A percentile compares a stretch with the other conserved stretches of the same genome.
Evolutionary conservation across 2,888 invertebrate species (phyloP).

Genomic region (Morpho achilles): DNA sequence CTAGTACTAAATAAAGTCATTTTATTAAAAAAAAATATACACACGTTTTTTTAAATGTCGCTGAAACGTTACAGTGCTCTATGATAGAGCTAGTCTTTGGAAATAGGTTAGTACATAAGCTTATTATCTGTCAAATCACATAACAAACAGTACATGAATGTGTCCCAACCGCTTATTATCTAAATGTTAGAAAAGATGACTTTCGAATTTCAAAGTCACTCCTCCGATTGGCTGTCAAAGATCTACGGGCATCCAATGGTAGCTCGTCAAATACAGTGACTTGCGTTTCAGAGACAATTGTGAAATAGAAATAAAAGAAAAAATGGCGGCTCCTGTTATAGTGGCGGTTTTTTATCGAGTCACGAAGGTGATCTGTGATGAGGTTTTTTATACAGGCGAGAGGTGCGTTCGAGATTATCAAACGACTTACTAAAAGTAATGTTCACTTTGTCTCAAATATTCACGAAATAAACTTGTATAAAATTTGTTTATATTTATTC

Average conservation of each 20-base stretch:
- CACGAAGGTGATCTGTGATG: constrained; percentile 17
- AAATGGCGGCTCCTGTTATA: constrained; percentile 72
- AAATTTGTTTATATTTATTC: too few species aligned
- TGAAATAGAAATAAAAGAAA: constrained; percentile 47
- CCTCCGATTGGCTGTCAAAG: constrained; percentile 75
- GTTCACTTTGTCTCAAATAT: too few species aligned
- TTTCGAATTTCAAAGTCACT: constrained; percentile 64
- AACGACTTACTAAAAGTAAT: neutral
- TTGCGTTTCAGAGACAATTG: constrained; percentile 67
- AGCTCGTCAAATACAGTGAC: constrained; percentile 75
- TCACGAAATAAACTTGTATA: too few species aligned
- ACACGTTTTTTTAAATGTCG: neutral
- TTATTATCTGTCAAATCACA: constrained; percentile 11
- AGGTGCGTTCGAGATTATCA: constrained; percentile 3
- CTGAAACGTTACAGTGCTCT: neutral
- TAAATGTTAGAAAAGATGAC: constrained; percentile 73
- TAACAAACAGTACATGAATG: constrained; percentile 29
- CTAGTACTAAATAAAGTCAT: too few species aligned
- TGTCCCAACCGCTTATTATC: constrained; percentile 48
- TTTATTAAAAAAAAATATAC: too few species aligned
- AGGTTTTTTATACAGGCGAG: constrained; percentile 9
- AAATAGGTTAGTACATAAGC: constrained; percentile 23
- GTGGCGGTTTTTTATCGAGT: constrained; percentile 55
- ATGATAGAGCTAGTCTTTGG: neutral
- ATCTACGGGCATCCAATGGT: constrained; percentile 64